These are phyloP conservation scores for Amblyornis subalaris DNA, from an alignment of 2,113 vertebrate genomes.

Conservation along the genomic window DNA sequence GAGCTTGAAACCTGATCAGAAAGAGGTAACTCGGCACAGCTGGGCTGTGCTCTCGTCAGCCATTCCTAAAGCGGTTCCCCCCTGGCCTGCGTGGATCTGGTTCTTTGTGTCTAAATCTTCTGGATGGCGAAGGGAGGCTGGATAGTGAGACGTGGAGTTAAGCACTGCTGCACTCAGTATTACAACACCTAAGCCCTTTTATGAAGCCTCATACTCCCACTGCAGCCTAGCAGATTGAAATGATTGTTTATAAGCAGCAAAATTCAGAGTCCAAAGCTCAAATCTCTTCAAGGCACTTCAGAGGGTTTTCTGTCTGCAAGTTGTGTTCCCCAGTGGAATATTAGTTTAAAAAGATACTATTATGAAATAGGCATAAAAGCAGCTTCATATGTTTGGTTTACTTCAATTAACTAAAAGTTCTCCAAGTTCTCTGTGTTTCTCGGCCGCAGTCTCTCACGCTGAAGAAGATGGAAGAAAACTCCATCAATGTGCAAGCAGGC, in stretches of 20 bases:
- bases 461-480: neutral
- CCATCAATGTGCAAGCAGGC: neutral
- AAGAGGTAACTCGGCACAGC: conserved; percentile 49
- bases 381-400: conserved; percentile 35
- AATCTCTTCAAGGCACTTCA: conserved; percentile 52
- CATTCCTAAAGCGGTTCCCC: conserved; percentile 29
- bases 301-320: conserved; percentile 33
- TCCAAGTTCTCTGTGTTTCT: neutral
- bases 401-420: conserved; percentile 20
- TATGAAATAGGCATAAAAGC: conserved; percentile 39
- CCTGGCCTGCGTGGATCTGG: conserved; percentile 11
- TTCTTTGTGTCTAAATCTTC: conserved; percentile 49
- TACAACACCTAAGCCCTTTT: conserved; percentile 53
- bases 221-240: conserved; percentile 26
- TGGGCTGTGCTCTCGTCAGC: conserved; percentile 13
- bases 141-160: neutral
- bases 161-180: conserved; percentile 24
- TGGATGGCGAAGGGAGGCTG: neutral
- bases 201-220: conserved; percentile 55
- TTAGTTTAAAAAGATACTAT: conserved; percentile 45
- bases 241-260: conserved; percentile 54
- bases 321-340: conserved; percentile 23
- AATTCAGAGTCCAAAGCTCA: conserved; percentile 43
- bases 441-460: neutral
- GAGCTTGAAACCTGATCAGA: conserved; percentile 36